Percentiles rank a stretch among this genome's conserved stretches.
These are phyloP conservation scores for Boleophthalmus pectinirostris DNA, from an alignment of 2,113 vertebrate genomes.

Conservation along the genomic window DNA sequence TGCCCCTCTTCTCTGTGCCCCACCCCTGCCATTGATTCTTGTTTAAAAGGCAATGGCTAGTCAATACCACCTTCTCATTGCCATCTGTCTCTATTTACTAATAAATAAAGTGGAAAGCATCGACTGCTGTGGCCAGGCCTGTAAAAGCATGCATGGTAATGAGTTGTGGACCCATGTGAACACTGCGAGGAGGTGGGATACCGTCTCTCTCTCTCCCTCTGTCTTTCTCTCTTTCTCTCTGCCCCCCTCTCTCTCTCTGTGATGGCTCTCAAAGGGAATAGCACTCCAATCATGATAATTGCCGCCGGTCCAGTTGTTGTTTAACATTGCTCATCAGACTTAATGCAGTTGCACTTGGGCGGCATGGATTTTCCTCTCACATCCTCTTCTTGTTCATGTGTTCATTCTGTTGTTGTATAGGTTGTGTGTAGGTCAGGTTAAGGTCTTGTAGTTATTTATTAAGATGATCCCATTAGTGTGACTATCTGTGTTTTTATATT, in stretches of 20 bases:
- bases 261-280: constrained; percentile 42
- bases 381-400: constrained; percentile 28
- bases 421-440: constrained; percentile 72
- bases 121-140: constrained; percentile 86
- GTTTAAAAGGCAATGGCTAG: constrained; percentile 88
- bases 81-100: constrained; percentile 96
- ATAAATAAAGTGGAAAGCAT: constrained; percentile 97
- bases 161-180: constrained; percentile 81
- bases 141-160: constrained; percentile 94
- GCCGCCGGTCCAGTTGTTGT: constrained; percentile 71
- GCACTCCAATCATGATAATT: constrained; percentile 79
- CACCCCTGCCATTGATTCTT: constrained; percentile 80
- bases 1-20: constrained; percentile 82
- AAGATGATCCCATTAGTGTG: constrained; percentile 34
- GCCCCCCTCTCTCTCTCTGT: constrained; percentile 28
- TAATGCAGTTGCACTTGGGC: constrained; percentile 65
- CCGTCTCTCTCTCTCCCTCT: constrained; percentile 42
- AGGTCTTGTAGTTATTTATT: constrained; percentile 77
- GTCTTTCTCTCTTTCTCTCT: constrained; percentile 36
- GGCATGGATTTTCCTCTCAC: constrained; percentile 69
- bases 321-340: constrained; percentile 73
- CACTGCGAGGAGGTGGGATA: constrained; percentile 61
- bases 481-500: background rate
- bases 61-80: constrained; percentile 83
- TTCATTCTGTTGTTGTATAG: constrained; percentile 25